A percentile compares a stretch with the other conserved stretches of the same genome.
Evolutionary conservation across 2,113 vertebrate species (phyloP).

Genomic region (Gambusia affinis): DNA sequence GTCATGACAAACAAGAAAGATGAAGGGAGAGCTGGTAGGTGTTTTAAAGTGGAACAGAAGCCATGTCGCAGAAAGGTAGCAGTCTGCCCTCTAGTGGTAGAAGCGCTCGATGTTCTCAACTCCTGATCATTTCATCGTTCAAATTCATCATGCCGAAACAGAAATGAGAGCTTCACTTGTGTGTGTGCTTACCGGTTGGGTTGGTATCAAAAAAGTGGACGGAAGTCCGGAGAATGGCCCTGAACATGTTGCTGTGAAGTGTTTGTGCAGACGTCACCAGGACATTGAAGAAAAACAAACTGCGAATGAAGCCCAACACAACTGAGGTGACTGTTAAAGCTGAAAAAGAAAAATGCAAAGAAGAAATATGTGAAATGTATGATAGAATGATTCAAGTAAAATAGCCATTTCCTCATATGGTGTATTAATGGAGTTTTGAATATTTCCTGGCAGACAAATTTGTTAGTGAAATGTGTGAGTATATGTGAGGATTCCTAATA

Average conservation of each 20-base stretch:
- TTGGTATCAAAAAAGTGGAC: constrained; percentile 92
- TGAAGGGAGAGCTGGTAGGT: constrained; percentile 7
- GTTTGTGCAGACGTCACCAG: constrained; percentile 87
- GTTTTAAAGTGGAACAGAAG: constrained; percentile 11
- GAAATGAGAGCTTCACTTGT: neutral
- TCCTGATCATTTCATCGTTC: neutral
- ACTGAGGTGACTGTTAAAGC: constrained; percentile 87
- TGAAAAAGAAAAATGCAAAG: constrained; percentile 61
- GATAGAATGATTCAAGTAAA: neutral
- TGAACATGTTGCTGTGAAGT: constrained; percentile 93
- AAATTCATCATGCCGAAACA: neutral
- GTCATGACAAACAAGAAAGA: constrained; percentile 13
- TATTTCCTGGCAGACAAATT: neutral
- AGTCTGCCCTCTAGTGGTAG: constrained; percentile 78
- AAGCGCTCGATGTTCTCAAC: constrained; percentile 8
- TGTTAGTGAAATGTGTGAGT: neutral
- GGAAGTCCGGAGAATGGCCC: constrained; percentile 86
- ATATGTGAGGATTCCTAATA: neutral
- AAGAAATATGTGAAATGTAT: constrained; percentile 7
- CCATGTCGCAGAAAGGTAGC: constrained; percentile 43
- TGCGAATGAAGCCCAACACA: constrained; percentile 86
- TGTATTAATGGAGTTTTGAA: neutral
- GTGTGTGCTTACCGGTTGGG: constrained; percentile 86
- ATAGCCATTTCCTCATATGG: neutral
- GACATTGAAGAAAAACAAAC: constrained; percentile 87